Base-by-base conservation (phyloP, 2,797 vertebrate genomes). In the Karalla daura region DNA sequence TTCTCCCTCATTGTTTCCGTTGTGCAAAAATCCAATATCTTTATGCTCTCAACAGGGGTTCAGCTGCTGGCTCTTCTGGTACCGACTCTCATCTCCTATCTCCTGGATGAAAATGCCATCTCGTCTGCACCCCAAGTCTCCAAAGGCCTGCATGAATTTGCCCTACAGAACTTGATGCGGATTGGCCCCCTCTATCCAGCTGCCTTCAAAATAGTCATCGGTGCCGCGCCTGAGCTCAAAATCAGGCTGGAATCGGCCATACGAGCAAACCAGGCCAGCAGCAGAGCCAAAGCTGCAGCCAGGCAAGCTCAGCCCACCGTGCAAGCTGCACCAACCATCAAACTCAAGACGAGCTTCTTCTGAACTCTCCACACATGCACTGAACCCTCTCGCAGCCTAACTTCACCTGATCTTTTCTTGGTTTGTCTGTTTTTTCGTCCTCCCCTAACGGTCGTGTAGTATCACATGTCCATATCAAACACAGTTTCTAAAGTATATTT, bases 311-410 rank as follows among this genome's bases (percentile, higher is more conserved):
- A 95, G 89, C 96, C 97, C 11, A 70, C 95, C 10, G 92, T 95
- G 40, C 96, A 96, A 84, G 95, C 96, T 45, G 92, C 95, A n/a
- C 98, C 98, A 15, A 99, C 97, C 78, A 99, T 99, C 90, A 99
- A 98, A 94, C 95, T 99, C 61, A 99, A 99, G 89, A 99, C 95
- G 0, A 99, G 94, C 89, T 99, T 99, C 92, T 98, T 99, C 92
- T 99, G 86, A 94, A 88, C 44, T 30, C 62, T 53, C 62, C 27
- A 13, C 23, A 63, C 54, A 69, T 63, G 24, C 63, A 49, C 60
- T 58, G 37, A 20, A 45, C 52, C 46, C 40, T 50, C 55, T 67
- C 23, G 30, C 33, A 63, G 58, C 18, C 24, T 63, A 24, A 56
- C 46, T 58, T 54, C 39, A 46, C 52, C 27, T 76, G 28, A 39